A percentile compares a stretch with the other conserved stretches of the same genome.
Conservation (phyloP, 2,888 invertebrate genomes). For the Eupeodes luniger region DNA sequence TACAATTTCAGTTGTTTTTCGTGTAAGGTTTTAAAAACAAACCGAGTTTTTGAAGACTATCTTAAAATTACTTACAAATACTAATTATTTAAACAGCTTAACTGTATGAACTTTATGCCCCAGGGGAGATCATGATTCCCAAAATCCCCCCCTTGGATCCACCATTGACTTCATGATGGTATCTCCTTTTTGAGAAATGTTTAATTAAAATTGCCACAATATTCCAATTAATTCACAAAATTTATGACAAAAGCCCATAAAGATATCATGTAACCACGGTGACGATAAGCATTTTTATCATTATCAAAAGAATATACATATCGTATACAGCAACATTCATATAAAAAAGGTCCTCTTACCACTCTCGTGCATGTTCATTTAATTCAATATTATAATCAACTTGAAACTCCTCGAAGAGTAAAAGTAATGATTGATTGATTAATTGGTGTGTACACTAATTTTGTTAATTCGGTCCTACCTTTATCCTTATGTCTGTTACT, state of each 20-base stretch:
- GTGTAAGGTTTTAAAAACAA: too few relatives aligned
- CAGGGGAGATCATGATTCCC: too few relatives aligned
- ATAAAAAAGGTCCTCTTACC: too few relatives aligned
- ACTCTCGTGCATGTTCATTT: too few relatives aligned
- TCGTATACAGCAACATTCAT: not conserved
- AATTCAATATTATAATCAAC: not conserved
- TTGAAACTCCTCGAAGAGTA: not conserved
- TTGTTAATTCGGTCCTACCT: not conserved
- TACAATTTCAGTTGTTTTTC: too few relatives aligned
- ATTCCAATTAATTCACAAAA: conserved; percentile 17
- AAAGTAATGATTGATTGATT: conserved; percentile 18
- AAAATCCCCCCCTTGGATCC: too few relatives aligned
- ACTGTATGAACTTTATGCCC: too few relatives aligned
- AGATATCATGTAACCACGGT: not conserved
- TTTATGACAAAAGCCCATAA: conserved; percentile 9
- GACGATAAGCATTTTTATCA: not conserved
- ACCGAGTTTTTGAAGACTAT: too few relatives aligned
- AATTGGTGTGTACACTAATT: conserved; percentile 37
- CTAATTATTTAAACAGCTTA: too few relatives aligned
- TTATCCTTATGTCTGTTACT: not conserved
- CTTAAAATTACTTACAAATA: too few relatives aligned
- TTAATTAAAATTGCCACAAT: conserved; percentile 24
- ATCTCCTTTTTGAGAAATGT: not conserved
- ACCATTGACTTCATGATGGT: too few relatives aligned
- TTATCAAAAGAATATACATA: not conserved